These are phyloP conservation scores for Aporrectodea caliginosa DNA, from an alignment of 1,140 invertebrate species.

Conservation along the genomic window DNA sequence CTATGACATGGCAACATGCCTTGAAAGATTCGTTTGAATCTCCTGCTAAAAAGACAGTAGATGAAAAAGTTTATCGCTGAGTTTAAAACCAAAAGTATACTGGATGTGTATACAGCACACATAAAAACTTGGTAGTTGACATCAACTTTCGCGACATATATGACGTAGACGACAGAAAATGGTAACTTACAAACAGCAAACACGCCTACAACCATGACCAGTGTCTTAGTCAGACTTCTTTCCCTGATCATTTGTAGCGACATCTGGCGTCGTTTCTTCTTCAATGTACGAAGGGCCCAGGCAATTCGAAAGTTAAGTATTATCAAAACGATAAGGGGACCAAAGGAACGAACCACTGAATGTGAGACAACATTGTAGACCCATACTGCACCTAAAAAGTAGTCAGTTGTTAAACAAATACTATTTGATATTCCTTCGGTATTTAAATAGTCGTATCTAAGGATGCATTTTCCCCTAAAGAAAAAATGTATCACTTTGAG, in stretches of 20 bases:
- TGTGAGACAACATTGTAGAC: not conserved
- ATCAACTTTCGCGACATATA: too few species aligned
- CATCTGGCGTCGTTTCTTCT: not conserved
- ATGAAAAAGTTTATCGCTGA: too few species aligned
- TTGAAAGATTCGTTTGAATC: too few species aligned
- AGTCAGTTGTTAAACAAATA: too few species aligned
- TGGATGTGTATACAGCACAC: too few species aligned
- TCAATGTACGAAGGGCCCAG: not conserved
- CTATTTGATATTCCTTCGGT: not conserved
- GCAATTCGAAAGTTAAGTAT: not conserved
- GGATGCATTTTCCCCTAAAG: not conserved
- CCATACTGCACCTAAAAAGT: too few species aligned
- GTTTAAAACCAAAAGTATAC: too few species aligned
- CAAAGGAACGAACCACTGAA: not conserved
- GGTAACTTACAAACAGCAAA: constrained; percentile 30
- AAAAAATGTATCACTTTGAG: not conserved
- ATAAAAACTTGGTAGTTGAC: too few species aligned
- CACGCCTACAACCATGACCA: constrained; percentile 26
- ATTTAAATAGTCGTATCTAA: not conserved
- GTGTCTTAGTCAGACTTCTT: constrained; percentile 37
- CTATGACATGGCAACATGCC: too few species aligned
- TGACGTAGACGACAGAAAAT: too few species aligned
- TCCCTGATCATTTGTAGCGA: constrained; percentile 41
- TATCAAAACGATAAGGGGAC: not conserved
- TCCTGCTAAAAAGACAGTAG: too few species aligned